phyloP scores from a whole-genome alignment of 2,888 invertebrate genomes.

The Parnassius smintheus region DNA sequence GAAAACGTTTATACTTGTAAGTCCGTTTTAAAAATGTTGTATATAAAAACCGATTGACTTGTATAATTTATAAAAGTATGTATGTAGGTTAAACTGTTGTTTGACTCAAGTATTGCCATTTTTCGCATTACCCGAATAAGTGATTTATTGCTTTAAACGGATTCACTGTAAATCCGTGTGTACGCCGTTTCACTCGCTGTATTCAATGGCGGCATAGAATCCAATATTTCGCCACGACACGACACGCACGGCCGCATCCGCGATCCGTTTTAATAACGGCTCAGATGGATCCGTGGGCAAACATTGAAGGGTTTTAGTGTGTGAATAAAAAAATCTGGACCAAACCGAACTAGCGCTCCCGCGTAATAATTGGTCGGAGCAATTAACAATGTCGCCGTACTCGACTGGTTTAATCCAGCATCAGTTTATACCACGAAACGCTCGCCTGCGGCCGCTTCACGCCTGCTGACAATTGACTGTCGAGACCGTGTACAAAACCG shows the following conservation, averaged over 20 bases:
- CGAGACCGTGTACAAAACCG: not conserved
- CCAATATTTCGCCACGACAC: slow-evolving; percentile 48
- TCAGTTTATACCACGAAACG: slow-evolving; percentile 38
- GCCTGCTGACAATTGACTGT: slow-evolving; percentile 9
- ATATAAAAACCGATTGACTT: too few species aligned
- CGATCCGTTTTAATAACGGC: slow-evolving; percentile 48
- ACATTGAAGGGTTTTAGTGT: slow-evolving; percentile 40
- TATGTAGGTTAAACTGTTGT: too few species aligned
- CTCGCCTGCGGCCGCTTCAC: slow-evolving; percentile 4
- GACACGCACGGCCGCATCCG: slow-evolving; percentile 33
- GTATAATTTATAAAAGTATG: too few species aligned
- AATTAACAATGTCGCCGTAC: slow-evolving; percentile 39
- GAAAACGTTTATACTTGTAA: too few species aligned
- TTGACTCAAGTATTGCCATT: too few species aligned
- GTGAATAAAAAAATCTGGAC: slow-evolving; percentile 35
- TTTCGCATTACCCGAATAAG: too few species aligned
- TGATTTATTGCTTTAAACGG: too few species aligned
- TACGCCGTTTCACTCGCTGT: slow-evolving; percentile 5
- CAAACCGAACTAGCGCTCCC: slow-evolving; percentile 32
- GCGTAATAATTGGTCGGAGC: slow-evolving; percentile 44
- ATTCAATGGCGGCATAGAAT: slow-evolving; percentile 34
- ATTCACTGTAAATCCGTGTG: too few species aligned
- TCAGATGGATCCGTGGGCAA: slow-evolving; percentile 41
- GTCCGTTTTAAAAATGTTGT: too few species aligned
- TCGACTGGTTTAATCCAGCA: slow-evolving; percentile 35